Conservation (phyloP, 2,113 vertebrate species). For the Aythya baeri region DNA sequence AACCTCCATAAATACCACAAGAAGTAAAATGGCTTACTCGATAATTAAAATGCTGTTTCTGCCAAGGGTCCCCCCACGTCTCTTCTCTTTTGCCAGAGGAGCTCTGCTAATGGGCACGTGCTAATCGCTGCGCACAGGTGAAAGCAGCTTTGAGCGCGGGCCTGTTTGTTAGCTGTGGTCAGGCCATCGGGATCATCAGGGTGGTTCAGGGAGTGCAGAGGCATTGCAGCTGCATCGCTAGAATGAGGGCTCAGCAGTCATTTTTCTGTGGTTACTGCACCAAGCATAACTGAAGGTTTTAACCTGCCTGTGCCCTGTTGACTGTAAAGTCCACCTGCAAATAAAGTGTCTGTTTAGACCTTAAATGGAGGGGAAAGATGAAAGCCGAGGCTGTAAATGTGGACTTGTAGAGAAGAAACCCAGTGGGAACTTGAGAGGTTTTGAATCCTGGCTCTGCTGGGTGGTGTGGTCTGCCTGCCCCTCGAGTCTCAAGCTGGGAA, state of each 20-base stretch:
- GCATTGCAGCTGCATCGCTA: neutral
- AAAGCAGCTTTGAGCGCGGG: rapidly evolving
- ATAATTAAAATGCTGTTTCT: constrained; percentile 57
- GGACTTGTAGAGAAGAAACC: neutral
- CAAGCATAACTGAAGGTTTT: neutral
- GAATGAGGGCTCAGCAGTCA: neutral
- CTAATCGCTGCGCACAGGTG: neutral
- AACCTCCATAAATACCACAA: constrained; percentile 42
- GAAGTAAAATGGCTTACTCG: constrained; percentile 15
- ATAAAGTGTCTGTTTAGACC: neutral
- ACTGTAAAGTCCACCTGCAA: neutral
- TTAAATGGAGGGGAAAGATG: neutral
- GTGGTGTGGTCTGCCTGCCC: neutral
- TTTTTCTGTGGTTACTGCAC: neutral
- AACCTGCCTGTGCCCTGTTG: neutral
- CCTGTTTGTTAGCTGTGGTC: neutral
- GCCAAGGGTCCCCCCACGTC: neutral
- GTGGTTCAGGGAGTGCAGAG: neutral
- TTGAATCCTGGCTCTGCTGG: neutral
- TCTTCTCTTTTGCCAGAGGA: neutral
- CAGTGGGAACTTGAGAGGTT: neutral
- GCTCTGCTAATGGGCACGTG: neutral
- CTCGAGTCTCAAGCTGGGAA: neutral
- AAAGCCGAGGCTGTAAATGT: neutral
- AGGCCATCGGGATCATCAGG: neutral